These are phyloP conservation scores for Ifrita kowaldi DNA, from an alignment of 2,113 vertebrate species.

Conservation along the genomic window DNA sequence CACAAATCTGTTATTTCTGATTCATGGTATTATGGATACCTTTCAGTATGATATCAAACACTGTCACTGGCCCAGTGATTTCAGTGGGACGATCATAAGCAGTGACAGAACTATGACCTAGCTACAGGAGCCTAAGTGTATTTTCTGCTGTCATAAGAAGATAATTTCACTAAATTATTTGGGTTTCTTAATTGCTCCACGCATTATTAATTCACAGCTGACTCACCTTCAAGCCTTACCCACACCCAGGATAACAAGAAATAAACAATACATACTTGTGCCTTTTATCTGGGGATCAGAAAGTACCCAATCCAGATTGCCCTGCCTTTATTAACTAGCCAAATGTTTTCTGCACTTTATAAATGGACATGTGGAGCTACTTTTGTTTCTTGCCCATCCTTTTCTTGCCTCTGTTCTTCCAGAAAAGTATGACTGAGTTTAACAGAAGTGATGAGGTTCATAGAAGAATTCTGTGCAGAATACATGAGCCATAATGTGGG, in stretches of 20 bases:
- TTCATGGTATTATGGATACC: neutral
- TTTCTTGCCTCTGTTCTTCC: neutral
- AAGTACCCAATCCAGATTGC: neutral
- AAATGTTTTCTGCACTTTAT: neutral
- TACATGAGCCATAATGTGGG: neutral
- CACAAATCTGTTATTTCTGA: neutral
- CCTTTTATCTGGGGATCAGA: neutral
- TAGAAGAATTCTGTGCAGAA: neutral
- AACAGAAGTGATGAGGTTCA: neutral
- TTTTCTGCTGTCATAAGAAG: neutral
- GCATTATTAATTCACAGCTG: conserved; percentile 2
- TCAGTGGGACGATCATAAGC: neutral
- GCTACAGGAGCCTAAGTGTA: neutral
- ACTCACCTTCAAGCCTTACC: neutral
- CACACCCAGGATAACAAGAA: neutral
- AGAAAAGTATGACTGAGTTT: neutral
- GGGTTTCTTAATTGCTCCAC: neutral
- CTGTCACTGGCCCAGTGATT: neutral
- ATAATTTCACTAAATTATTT: neutral
- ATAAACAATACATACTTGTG: neutral
- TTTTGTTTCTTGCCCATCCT: neutral
- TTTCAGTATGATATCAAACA: neutral
- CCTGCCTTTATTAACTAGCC: neutral
- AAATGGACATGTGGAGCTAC: neutral
- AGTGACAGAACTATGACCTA: neutral